Percentiles rank a stretch among this genome's conserved stretches.
Evolutionary conservation across 2,888 invertebrate species (phyloP).

Genomic region (Drosophila bunnanda): DNA sequence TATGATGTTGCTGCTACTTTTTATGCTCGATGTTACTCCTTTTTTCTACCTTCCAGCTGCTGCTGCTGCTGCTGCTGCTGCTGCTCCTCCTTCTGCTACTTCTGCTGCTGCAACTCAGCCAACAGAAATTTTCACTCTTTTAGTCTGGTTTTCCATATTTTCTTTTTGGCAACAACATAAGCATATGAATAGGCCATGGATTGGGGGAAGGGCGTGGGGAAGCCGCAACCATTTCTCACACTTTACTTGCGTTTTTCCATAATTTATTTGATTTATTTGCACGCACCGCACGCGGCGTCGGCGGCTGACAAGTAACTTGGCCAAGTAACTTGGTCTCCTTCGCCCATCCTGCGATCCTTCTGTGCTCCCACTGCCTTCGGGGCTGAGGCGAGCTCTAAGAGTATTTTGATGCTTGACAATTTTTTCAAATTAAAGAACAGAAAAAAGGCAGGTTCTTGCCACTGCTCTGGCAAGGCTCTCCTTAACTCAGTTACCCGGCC

Average conservation of each 20-base stretch:
- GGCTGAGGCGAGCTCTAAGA: conserved; percentile 61
- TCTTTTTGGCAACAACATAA: conserved; percentile 34
- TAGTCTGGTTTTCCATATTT: conserved; percentile 23
- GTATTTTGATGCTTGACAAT: conserved; percentile 81
- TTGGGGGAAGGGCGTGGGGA: neutral
- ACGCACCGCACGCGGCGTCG: conserved; percentile 68
- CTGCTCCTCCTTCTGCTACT: conserved; percentile 46
- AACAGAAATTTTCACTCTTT: conserved; percentile 59
- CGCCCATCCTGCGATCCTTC: neutral
- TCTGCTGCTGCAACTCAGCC: conserved; percentile 43
- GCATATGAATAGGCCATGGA: conserved; percentile 66
- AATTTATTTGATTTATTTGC: conserved; percentile 79
- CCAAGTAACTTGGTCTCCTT: conserved; percentile 24
- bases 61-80: conserved; percentile 52
- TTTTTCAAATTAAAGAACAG: conserved; percentile 72
- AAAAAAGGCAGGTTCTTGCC: conserved; percentile 46
- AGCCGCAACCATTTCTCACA: conserved; percentile 60
- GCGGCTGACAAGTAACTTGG: conserved; percentile 30
- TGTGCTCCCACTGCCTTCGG: conserved; percentile 17
- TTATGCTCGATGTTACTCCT: conserved; percentile 62
- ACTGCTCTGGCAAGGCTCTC: conserved; percentile 20
- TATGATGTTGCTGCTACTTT: conserved; percentile 71
- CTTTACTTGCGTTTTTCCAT: conserved; percentile 62
- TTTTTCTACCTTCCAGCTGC: conserved; percentile 39
- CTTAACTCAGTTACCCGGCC: conserved; percentile 49